These are phyloP conservation scores for Ceratosolen solmsi DNA, from an alignment of 1,140 invertebrate species.

Conservation along the genomic window DNA sequence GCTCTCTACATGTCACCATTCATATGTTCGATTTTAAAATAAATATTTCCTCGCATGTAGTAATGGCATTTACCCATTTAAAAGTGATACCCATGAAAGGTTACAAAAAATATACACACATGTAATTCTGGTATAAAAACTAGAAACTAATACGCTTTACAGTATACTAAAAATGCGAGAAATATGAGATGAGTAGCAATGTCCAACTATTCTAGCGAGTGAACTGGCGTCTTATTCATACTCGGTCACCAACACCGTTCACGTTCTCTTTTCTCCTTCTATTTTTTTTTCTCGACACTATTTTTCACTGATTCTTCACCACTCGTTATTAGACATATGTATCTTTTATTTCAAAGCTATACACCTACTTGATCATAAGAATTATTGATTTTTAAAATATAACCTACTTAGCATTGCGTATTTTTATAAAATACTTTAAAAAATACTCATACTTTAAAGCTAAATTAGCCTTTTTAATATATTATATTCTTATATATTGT, in stretches of 20 bases:
- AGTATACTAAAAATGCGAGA: conserved; percentile 62
- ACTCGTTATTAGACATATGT: conserved; percentile 9
- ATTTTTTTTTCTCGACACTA: not conserved
- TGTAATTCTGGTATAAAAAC: conserved; percentile 13
- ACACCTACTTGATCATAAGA: not conserved
- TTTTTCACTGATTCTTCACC: not conserved
- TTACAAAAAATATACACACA: not conserved
- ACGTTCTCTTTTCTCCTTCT: not conserved
- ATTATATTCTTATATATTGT: too few species aligned
- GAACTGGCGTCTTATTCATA: conserved; percentile 40
- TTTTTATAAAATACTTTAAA: not conserved
- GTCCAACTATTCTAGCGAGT: conserved; percentile 61
- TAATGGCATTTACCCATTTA: not conserved
- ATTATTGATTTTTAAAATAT: not conserved
- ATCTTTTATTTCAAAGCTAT: not conserved
- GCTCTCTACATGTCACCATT: not conserved
- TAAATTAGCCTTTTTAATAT: too few species aligned
- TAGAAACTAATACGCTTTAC: conserved; percentile 58
- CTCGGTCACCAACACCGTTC: not conserved
- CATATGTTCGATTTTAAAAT: not conserved
- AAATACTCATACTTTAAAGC: too few species aligned
- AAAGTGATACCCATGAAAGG: not conserved
- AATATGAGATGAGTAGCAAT: conserved; percentile 56
- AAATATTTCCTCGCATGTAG: not conserved
- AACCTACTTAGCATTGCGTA: not conserved